Conservation (phyloP, 2,888 invertebrate genomes). For the Hydropsyche betteni region DNA sequence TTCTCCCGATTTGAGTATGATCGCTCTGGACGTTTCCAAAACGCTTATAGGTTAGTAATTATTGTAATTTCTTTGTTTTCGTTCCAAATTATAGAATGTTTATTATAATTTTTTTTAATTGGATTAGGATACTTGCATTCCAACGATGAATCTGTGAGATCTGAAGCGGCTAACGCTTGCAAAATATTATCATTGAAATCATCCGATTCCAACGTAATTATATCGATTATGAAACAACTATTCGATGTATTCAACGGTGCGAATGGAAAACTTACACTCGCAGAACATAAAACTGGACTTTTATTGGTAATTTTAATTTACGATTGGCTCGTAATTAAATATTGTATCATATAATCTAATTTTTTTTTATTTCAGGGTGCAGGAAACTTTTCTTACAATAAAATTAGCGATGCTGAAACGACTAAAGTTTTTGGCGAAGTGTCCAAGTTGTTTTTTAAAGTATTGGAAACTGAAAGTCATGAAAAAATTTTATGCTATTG, state of each 20-base stretch:
- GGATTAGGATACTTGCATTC: slow-evolving; percentile 86
- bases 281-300: slow-evolving; percentile 88
- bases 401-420: slow-evolving; percentile 68
- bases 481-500: slow-evolving; percentile 88
- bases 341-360: neutral
- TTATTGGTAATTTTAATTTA: slow-evolving; percentile 67
- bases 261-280: slow-evolving; percentile 89
- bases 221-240: slow-evolving; percentile 72
- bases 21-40: slow-evolving; percentile 82
- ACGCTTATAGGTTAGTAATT: slow-evolving; percentile 74
- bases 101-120: neutral
- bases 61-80: slow-evolving; percentile 22
- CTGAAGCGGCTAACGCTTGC: slow-evolving; percentile 78
- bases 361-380: slow-evolving; percentile 65
- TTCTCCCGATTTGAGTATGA: slow-evolving; percentile 78
- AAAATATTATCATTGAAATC: slow-evolving; percentile 77
- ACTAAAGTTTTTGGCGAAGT: slow-evolving; percentile 70
- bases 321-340: neutral
- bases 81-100: slow-evolving; percentile 3
- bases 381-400: slow-evolving; percentile 77
- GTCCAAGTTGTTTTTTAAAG: slow-evolving; percentile 75
- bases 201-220: slow-evolving; percentile 71
- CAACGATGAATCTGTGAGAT: slow-evolving; percentile 81
- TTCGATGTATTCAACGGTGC: slow-evolving; percentile 88
- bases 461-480: slow-evolving; percentile 88